Evolutionary conservation across 92 coral and sea anemone species (phyloP).

Genomic region (Epizoanthus ramosus): DNA sequence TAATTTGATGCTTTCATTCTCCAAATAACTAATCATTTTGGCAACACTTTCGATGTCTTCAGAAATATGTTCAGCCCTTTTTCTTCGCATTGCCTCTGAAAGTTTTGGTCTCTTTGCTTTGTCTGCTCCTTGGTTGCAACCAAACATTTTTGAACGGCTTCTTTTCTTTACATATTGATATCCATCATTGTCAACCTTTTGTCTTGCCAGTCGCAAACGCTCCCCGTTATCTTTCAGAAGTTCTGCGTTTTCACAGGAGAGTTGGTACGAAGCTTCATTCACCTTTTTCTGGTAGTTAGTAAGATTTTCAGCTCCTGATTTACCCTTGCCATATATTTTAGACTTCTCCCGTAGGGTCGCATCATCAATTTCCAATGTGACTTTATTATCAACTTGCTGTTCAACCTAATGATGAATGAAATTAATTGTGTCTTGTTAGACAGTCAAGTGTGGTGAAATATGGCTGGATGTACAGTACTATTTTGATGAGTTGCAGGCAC

Average conservation of each 20-base stretch:
- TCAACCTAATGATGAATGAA: not conserved
- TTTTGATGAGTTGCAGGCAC: too few species aligned
- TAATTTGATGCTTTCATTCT: not conserved
- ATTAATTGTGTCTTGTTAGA: too few species aligned
- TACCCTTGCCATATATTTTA: slow-evolving; percentile 37
- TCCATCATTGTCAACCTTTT: slow-evolving; percentile 47
- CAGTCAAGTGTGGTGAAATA: too few species aligned
- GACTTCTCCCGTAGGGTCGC: slow-evolving; percentile 18
- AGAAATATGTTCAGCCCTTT: slow-evolving; percentile 32
- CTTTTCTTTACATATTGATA: slow-evolving; percentile 51
- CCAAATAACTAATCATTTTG: slow-evolving; percentile 41
- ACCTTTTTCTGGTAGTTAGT: slow-evolving; percentile 48
- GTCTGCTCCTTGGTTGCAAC: slow-evolving; percentile 21
- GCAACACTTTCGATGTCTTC: slow-evolving; percentile 53
- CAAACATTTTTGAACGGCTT: slow-evolving; percentile 55
- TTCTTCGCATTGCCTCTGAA: slow-evolving; percentile 42
- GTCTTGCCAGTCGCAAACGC: slow-evolving; percentile 30
- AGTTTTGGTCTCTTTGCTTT: slow-evolving; percentile 49
- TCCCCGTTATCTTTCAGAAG: slow-evolving; percentile 40
- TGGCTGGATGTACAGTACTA: too few species aligned
- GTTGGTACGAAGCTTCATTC: slow-evolving; percentile 43
- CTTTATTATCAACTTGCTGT: slow-evolving; percentile 15
- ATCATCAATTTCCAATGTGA: slow-evolving; percentile 34
- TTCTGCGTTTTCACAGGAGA: slow-evolving; percentile 36
- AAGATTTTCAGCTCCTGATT: slow-evolving; percentile 11